Conservation (phyloP, 2,113 vertebrate species). For the Coptodon rendalli region DNA sequence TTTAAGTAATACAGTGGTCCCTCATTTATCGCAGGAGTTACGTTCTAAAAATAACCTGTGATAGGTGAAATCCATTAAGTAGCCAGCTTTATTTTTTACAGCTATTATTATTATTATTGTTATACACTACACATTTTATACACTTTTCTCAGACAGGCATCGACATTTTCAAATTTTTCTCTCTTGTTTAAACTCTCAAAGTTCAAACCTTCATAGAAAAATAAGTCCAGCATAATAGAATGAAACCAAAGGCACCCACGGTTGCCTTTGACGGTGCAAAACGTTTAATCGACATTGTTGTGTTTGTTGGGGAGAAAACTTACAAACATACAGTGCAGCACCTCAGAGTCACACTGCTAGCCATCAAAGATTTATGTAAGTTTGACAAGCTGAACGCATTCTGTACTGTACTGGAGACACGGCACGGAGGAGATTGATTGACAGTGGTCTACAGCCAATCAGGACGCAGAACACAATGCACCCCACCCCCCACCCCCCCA, state of each 20-base stretch:
- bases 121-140: neutral
- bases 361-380: neutral
- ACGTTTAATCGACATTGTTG: neutral
- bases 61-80: neutral
- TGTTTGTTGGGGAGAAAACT: neutral
- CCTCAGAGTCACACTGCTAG: neutral
- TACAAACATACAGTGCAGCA: rapidly evolving
- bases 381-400: neutral
- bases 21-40: neutral
- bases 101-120: neutral
- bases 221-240: neutral
- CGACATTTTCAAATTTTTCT: neutral
- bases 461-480: neutral
- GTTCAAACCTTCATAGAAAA: neutral
- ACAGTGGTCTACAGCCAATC: neutral
- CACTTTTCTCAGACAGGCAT: neutral
- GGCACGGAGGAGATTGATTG: neutral
- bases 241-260: rapidly evolving
- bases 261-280: neutral
- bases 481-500: neutral
- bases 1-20: neutral
- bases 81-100: neutral
- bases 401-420: neutral
- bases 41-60: rapidly evolving
- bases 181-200: neutral